These are phyloP conservation scores for Mythimna impura DNA, from an alignment of 2,888 invertebrate species.

Conservation along the genomic window DNA sequence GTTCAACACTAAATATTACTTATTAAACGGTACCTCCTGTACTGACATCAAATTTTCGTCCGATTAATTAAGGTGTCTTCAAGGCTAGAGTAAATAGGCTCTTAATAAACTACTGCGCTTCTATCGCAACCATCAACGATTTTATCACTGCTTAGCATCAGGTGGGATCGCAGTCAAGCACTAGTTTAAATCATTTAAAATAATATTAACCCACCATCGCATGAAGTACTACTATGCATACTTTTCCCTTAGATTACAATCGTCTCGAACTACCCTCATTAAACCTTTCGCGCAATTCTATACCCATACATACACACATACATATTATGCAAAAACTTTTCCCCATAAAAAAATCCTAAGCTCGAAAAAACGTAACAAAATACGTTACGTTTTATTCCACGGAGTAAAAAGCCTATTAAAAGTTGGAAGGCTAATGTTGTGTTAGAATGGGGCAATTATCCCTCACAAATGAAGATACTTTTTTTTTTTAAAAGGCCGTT, in stretches of 20 bases:
- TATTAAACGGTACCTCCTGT: no score
- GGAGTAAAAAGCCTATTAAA: slow-evolving; percentile 68
- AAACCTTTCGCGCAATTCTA: slow-evolving; percentile 29
- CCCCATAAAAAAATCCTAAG: slow-evolving; percentile 47
- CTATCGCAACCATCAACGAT: no score
- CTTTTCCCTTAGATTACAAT: not conserved
- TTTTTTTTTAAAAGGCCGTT: slow-evolving; percentile 58
- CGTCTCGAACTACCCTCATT: slow-evolving; percentile 29
- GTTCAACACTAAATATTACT: no score
- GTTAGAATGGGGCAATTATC: slow-evolving; percentile 71
- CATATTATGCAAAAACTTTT: slow-evolving; percentile 49
- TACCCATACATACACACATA: slow-evolving; percentile 26
- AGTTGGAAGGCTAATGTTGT: slow-evolving; percentile 70
- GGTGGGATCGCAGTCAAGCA: no score
- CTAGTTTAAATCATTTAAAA: no score
- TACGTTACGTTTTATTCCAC: slow-evolving; percentile 63
- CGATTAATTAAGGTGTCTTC: no score
- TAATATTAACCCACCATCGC: not conserved
- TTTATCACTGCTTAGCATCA: no score
- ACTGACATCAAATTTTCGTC: no score
- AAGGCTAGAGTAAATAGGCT: no score
- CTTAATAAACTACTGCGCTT: no score
- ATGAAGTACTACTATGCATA: slow-evolving; percentile 1
- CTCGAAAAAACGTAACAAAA: slow-evolving; percentile 59
- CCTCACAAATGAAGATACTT: slow-evolving; percentile 70